Base-by-base conservation (phyloP, 2,113 vertebrate species). In the Hassar affinis region DNA sequence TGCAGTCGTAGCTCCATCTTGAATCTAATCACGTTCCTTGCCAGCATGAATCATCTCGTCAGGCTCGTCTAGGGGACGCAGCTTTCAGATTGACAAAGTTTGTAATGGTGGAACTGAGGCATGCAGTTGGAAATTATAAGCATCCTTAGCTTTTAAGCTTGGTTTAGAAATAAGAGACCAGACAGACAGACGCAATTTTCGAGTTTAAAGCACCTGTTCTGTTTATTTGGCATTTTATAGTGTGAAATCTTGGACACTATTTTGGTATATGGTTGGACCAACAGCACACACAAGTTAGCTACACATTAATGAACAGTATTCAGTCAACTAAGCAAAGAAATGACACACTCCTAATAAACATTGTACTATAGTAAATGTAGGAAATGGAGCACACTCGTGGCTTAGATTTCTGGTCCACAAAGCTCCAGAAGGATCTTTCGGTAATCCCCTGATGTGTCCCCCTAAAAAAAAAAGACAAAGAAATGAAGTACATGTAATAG, bases 381-480 rank as follows among this genome's bases (percentile, higher is more conserved):
- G 11, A 57, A 57, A 45, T 42, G 35, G 9, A 18, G 25, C 27
- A 14, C 22, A 74, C 3, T 38, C 7, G 2, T 15, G 6, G 30
- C 15, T 69, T 89, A 94, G 81, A 94, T 95, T 78, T 98, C 96
- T 57, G 95, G 95, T 69, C 97, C 97, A 80, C 96, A 97, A 62
- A 99, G 94, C 51, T 93, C 90, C 85, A 99, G 93, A 79, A 99
- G 95, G 77, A 97, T 95, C 84, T 97, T 97, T 84, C 94, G 94
- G 80, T 99, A 99, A 92, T 99, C 97, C 20, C 98, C 98, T 0
- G 98, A 99, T 47, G 95, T 96, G 89, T 99, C 98, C 62, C 96
- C 97, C 98, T 99, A 78, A 1, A 62, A 14, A 22, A 35, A 30
- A 35, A 52, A n/a, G 9, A 56, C 49, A 75, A 12, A 33, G 2